Base-by-base conservation (phyloP, 2,888 invertebrate genomes). In the Thyatira batis region DNA sequence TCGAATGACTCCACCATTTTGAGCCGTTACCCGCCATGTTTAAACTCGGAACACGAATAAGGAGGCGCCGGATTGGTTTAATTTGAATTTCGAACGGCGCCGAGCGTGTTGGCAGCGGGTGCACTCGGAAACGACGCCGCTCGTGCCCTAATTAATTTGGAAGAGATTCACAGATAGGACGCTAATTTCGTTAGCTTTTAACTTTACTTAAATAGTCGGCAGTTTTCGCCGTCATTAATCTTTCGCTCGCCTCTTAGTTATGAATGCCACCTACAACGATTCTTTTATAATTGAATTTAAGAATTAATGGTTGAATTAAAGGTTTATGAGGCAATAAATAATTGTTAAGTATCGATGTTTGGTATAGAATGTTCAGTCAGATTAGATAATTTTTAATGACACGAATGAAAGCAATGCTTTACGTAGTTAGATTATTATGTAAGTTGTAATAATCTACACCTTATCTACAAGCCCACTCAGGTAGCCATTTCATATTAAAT, bases 11-110 rank as follows among this genome's bases (percentile, higher is more conserved):
- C 80, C 84, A 78, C 89, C 88, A 82, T 89, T 92, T 85, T 76
- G 84, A 85, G 84, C 86, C 83, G 87, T 87, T 89, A 87, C 85
- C 81, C 87, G 82, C 85, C 86, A 85, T 91, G 91, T 92, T 90
- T 84, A 84, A 90, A 84, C 84, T 73, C 75, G 64, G 85, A 88
- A 92, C 92, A 92, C 89, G 92, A 89, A 90, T 92, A 81, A 92
- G 92, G 92, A 91, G 92, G 92, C 90, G 87, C 91, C 88, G 84
- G 88, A 89, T 91, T 89, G 89, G 92, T 89, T 89, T 92, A 90
- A 92, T 92, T 92, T 92, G 89, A 92, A 92, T 92, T 90, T 89
- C 75, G 86, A 89, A 85, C 86, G 86, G 79, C 84, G 85, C 84
- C 82, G 77, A 73, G 81, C 83, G 85, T 80, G 82, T 76, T 77